Conservation (phyloP, 2,888 invertebrate genomes). For the Ophion obscuratus region DNA sequence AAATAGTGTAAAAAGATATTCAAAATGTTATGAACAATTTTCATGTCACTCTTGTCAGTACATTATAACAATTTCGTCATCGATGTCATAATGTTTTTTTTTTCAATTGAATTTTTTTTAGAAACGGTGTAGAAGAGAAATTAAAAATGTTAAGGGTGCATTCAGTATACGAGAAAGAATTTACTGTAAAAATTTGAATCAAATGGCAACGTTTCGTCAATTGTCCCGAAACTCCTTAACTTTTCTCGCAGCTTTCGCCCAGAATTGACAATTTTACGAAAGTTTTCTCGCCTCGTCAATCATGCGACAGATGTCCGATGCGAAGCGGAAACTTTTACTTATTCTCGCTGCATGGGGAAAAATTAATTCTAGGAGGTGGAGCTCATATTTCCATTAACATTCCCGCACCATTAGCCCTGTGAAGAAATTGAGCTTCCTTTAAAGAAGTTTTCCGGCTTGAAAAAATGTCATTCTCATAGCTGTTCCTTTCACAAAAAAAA, state of each 20-base stretch:
- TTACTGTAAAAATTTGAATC: no score
- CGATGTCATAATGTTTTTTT: background rate
- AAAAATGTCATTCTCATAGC: background rate
- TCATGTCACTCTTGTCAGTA: no score
- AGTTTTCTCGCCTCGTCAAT: constrained; percentile 69
- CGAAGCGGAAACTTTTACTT: constrained; percentile 3
- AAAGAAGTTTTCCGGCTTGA: background rate
- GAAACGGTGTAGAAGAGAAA: no score
- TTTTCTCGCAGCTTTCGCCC: background rate
- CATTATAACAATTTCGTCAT: no score
- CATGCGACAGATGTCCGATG: constrained; percentile 70
- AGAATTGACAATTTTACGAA: constrained; percentile 48
- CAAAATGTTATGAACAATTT: no score
- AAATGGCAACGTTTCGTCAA: no score
- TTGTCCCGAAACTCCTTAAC: no score
- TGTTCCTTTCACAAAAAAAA: no score
- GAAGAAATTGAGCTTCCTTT: constrained; percentile 9
- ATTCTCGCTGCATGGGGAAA: constrained; percentile 43
- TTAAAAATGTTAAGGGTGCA: no score
- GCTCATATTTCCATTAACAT: constrained; percentile 70
- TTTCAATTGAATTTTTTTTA: no score
- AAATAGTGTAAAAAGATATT: no score
- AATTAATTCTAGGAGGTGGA: constrained; percentile 55
- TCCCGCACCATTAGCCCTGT: background rate
- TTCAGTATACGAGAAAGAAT: no score